Evolutionary conservation across 2,113 vertebrate genomes (phyloP).

Genomic region (Cinclus cinclus): DNA sequence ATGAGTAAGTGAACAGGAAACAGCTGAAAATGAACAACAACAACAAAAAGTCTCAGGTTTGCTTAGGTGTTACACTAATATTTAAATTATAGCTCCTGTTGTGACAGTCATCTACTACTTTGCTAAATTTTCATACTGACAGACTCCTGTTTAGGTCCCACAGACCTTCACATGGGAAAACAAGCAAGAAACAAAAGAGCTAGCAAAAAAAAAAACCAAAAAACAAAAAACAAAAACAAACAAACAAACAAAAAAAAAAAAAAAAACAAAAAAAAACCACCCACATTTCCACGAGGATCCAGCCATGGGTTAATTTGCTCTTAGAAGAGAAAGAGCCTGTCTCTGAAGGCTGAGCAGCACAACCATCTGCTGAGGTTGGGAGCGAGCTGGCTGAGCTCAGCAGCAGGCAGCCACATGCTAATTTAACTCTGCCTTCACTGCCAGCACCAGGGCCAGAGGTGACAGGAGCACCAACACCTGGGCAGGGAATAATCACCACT

Average conservation of each 20-base stretch:
- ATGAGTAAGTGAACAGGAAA: not conserved
- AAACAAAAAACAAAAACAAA: not conserved
- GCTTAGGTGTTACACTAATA: not conserved
- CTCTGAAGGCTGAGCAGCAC: constrained; percentile 25
- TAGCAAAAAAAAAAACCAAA: not conserved
- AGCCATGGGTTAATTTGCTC: constrained; percentile 12
- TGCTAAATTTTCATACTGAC: not conserved
- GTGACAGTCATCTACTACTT: not conserved
- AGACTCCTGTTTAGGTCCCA: not conserved
- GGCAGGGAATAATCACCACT: not conserved
- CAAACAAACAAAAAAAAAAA: not conserved
- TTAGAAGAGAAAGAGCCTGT: not conserved
- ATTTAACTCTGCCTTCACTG: constrained; percentile 7
- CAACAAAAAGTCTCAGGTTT: not conserved
- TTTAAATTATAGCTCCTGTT: not conserved
- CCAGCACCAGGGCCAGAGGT: not conserved
- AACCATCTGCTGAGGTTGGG: constrained; percentile 47
- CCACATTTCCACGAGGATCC: not conserved
- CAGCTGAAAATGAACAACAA: not conserved
- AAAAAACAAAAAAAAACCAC: not conserved
- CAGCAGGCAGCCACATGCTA: not conserved
- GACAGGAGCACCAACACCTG: constrained; percentile 19
- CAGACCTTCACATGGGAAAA: not conserved
- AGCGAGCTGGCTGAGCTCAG: not conserved
- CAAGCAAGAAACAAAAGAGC: not conserved